These are phyloP conservation scores for Pollimyrus isidori DNA, from an alignment of 2,113 vertebrate species.

Conservation along the genomic window DNA sequence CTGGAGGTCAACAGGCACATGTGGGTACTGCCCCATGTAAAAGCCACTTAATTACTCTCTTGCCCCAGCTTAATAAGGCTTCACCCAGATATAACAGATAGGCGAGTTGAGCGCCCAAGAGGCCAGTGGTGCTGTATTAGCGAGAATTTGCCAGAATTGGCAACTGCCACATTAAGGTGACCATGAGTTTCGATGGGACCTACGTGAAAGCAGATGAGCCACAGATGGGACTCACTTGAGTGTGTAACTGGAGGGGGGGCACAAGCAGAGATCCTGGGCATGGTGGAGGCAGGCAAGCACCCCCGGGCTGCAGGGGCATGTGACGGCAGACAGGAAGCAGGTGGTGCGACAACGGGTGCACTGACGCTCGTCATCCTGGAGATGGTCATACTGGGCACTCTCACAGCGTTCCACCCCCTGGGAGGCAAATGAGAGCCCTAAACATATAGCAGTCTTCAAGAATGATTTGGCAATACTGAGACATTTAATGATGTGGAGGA, in stretches of 20 bases:
- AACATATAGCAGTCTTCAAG: background rate
- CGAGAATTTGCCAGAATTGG: background rate
- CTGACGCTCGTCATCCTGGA: conserved; percentile 89
- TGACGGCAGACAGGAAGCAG: conserved; percentile 90
- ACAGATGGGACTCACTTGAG: conserved; percentile 68
- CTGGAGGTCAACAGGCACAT: conserved; percentile 46
- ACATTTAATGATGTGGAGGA: background rate
- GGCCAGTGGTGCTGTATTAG: background rate
- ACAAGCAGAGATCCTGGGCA: conserved; percentile 73
- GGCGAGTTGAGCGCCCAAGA: background rate
- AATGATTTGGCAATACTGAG: background rate
- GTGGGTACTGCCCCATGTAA: background rate
- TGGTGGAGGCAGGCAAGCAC: conserved; percentile 83
- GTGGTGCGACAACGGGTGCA: conserved; percentile 90
- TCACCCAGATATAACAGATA: background rate
- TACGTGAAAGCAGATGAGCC: background rate
- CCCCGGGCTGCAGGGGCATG: conserved; percentile 76
- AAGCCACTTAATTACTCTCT: background rate
- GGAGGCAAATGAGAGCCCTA: conserved; percentile 12
- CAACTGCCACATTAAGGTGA: background rate
- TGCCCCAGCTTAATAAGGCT: background rate
- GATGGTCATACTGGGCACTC: conserved; percentile 75
- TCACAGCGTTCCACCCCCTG: conserved; percentile 77
- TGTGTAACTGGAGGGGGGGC: conserved; percentile 68
- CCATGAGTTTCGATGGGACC: background rate